These are phyloP conservation scores for Cordilura impudica DNA, from an alignment of 2,888 invertebrate genomes.

Conservation along the genomic window DNA sequence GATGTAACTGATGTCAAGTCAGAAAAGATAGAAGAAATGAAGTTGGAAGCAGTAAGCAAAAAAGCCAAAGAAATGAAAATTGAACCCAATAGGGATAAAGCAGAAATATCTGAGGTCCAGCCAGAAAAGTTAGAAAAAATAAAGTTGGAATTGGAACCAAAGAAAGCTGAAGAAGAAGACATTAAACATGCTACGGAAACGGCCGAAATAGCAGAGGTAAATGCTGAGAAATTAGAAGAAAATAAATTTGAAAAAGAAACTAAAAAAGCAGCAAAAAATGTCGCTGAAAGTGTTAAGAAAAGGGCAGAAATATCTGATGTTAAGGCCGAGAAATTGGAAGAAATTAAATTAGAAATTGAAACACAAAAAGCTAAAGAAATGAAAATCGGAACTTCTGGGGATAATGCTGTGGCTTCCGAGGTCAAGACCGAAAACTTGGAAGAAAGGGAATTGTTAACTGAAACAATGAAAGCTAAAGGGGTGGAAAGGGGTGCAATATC, in stretches of 20 bases:
- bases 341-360: background rate
- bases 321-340: slow-evolving; percentile 23
- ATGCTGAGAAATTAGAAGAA: slow-evolving; percentile 32
- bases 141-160: too few species aligned
- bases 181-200: too few species aligned
- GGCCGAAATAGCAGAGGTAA: too few species aligned
- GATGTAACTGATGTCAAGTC: slow-evolving; percentile 39
- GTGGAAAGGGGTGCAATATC: slow-evolving; percentile 21
- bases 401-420: slow-evolving; percentile 42
- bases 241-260: slow-evolving; percentile 17
- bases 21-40: slow-evolving; percentile 43
- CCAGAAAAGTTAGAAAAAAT: too few species aligned
- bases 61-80: background rate
- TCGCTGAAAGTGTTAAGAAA: background rate
- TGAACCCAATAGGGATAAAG: slow-evolving; percentile 3
- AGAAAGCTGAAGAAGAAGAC: too few species aligned
- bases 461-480: slow-evolving; percentile 10
- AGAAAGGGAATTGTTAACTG: background rate
- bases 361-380: background rate
- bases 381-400: background rate
- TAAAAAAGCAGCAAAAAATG: slow-evolving; percentile 9
- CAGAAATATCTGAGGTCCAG: slow-evolving; percentile 19
- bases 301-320: slow-evolving; percentile 22
- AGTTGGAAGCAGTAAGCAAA: slow-evolving; percentile 22
- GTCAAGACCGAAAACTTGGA: background rate